phyloP scores from a whole-genome alignment of 2,888 invertebrate genomes.

The Oxytorus armatus region DNA sequence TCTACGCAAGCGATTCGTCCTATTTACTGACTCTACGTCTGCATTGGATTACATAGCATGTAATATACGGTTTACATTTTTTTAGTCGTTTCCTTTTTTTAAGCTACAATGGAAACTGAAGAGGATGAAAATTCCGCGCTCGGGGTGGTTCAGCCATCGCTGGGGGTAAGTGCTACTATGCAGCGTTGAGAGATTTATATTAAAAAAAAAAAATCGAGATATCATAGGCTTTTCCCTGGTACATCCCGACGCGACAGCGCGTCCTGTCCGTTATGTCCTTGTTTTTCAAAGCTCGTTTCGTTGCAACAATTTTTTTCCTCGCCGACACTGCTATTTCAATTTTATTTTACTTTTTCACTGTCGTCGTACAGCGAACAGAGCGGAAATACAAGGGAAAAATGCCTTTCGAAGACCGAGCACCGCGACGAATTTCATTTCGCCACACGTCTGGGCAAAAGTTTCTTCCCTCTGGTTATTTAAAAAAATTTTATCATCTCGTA shows the following conservation, averaged over 20 bases:
- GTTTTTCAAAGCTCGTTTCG: neutral
- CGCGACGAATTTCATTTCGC: constrained; percentile 25
- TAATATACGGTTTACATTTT: constrained; percentile 13
- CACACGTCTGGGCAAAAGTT: too few species aligned
- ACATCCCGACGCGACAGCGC: constrained; percentile 15
- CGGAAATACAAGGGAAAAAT: constrained; percentile 60
- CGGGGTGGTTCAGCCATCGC: constrained; percentile 31
- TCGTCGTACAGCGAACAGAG: constrained; percentile 18
- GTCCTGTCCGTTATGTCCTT: neutral
- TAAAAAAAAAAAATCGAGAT: constrained; percentile 16
- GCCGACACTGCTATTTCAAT: neutral
- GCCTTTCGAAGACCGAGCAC: constrained; percentile 53
- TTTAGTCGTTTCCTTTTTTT: neutral
- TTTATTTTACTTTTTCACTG: neutral
- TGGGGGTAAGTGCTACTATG: constrained; percentile 48
- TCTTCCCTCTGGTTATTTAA: too few species aligned
- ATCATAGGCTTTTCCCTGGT: constrained; percentile 59
- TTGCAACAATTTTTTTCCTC: neutral
- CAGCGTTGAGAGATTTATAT: constrained; percentile 49
- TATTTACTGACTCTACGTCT: constrained; percentile 41
- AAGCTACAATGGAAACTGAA: constrained; percentile 29
- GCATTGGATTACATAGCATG: constrained; percentile 25
- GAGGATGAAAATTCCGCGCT: constrained; percentile 36
- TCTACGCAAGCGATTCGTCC: constrained; percentile 56
- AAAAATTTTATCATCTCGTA: too few species aligned